Conservation (phyloP, 2,797 vertebrate species). For the Sitta carolinensis region DNA sequence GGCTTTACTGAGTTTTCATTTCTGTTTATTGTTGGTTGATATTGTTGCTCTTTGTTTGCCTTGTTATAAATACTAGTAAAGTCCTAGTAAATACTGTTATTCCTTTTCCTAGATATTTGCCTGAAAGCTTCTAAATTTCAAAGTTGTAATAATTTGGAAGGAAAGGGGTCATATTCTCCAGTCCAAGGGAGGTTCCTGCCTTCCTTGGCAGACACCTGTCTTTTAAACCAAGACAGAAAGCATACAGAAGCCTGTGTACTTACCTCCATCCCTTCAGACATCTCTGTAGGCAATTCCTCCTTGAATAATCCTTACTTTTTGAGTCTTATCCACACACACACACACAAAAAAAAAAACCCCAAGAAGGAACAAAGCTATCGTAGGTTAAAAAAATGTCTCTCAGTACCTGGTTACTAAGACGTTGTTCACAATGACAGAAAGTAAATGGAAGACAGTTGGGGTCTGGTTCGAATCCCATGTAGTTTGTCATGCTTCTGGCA, state of each 20-base stretch:
- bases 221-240: background rate
- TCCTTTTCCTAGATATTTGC: background rate
- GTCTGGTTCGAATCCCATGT: background rate
- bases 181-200: background rate
- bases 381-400: background rate
- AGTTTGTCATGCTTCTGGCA: background rate
- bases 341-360: too few species aligned
- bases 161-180: background rate
- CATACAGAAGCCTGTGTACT: background rate
- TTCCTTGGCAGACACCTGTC: background rate
- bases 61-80: background rate
- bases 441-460: background rate
- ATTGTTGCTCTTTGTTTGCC: background rate
- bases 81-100: too few species aligned
- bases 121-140: background rate
- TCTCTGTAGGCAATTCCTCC: background rate
- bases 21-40: background rate
- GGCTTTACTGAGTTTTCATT: too few species aligned
- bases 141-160: background rate
- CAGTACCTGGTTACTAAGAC: background rate
- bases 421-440: background rate
- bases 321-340: background rate
- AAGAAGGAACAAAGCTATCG: background rate
- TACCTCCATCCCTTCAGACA: background rate
- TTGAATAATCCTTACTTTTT: background rate